Evolutionary conservation across 2,113 vertebrate species (phyloP), one percentile per base, ranked within the genome.

Genomic region (Gobio gobio): DNA sequence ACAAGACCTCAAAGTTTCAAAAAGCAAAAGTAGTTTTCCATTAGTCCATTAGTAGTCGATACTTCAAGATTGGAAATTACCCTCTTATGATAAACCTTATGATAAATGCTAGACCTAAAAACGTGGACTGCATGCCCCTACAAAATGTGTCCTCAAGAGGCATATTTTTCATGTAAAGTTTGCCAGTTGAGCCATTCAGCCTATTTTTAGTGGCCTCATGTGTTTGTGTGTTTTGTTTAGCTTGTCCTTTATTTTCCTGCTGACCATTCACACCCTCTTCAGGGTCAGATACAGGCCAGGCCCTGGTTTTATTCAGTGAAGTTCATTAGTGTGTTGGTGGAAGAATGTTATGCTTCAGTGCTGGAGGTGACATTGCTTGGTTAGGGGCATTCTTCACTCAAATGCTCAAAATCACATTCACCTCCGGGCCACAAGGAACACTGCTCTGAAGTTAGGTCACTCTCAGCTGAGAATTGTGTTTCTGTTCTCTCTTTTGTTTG

Each of bases 231-330:
- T 92, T 92, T 89, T 92, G 89, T 92, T 93, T 92, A 91, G 91
- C 90, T 83, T 93, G 92, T 89, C 89, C 90, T 91, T 91, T 93
- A 85, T 91, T 91, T 92, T 90, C 90, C 88, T 88, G 89, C 88
- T 92, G 93, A 91, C 91, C 90, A 91, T 93, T 94, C 93, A 93
- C 93, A 94, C 93, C 90, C 89, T 83, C 79, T 83, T 26, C 85
- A 85, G 91, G 94, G 94, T 95, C 94, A 94, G 83, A 90, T 91
- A 68, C 82, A 22, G 93, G 94, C 92, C 93, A 94, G 73, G 10
- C 43, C 84, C 78, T 75, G 83, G 78, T 47, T 86, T 83, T 33
- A 81, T 89, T 88, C 86, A 89, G 75, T 90, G 87, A 90, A 93
- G 93, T 94, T 94, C 93, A 94, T 94, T 93, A 93, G 91, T 91